phyloP scores from a whole-genome alignment of 2,888 invertebrate species.

The Hofmannophila pseudospretella region DNA sequence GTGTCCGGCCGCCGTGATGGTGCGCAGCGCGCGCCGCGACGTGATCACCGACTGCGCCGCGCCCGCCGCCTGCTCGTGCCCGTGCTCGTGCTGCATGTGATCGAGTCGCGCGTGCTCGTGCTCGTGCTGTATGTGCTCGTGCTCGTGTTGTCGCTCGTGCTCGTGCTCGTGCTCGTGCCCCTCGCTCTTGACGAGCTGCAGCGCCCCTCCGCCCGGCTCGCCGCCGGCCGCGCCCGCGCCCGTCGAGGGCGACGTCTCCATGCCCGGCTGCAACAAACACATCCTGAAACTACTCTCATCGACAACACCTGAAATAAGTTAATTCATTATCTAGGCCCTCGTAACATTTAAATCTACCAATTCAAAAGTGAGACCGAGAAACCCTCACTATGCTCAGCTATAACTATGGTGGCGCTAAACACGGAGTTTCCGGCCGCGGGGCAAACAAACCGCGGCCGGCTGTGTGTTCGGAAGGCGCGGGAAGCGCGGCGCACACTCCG shows the following conservation, averaged over 20 bases:
- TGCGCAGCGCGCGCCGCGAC: constrained; percentile 73
- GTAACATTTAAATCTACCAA: too few relatives aligned
- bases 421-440: too few relatives aligned
- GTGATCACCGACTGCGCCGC: constrained; percentile 74
- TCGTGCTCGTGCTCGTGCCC: constrained; percentile 21
- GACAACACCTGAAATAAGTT: too few relatives aligned
- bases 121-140: neutral
- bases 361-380: too few relatives aligned
- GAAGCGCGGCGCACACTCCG: too few relatives aligned
- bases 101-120: neutral
- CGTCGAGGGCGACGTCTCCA: constrained; percentile 46
- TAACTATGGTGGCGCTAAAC: too few relatives aligned
- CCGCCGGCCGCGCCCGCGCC: neutral
- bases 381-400: too few relatives aligned
- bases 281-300: too few relatives aligned
- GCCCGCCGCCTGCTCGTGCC: constrained; percentile 12
- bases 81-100: constrained; percentile 1
- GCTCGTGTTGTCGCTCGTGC: constrained; percentile 4
- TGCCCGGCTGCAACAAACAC: constrained; percentile 20
- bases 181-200: constrained; percentile 47
- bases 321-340: too few relatives aligned
- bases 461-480: too few relatives aligned
- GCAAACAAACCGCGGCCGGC: too few relatives aligned
- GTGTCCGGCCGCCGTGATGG: constrained; percentile 80
- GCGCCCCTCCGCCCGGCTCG: constrained; percentile 1